Percentiles rank a stretch among this genome's conserved stretches.
These are phyloP conservation scores for Chymomyza costata DNA, from an alignment of 1,140 invertebrate genomes.

Conservation along the genomic window DNA sequence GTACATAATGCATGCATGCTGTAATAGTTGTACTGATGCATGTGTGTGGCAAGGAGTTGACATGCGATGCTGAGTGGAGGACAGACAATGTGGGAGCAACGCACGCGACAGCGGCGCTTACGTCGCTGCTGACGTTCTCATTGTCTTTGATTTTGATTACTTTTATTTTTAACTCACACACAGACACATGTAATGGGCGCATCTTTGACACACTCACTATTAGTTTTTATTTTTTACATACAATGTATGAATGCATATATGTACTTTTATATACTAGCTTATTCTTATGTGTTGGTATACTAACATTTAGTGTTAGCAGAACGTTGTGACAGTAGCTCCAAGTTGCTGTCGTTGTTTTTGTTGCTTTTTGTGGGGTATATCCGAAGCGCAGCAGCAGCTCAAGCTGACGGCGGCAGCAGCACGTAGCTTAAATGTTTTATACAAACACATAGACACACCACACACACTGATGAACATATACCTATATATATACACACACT, in stretches of 20 bases:
- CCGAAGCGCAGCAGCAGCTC: slow-evolving; percentile 35
- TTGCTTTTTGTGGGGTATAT: slow-evolving; percentile 24
- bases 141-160: slow-evolving; percentile 51
- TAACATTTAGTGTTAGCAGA: slow-evolving; percentile 54
- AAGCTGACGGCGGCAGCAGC: slow-evolving; percentile 16
- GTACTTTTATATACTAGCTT: slow-evolving; percentile 21
- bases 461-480: too few species aligned
- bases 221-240: too few species aligned
- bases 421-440: slow-evolving; percentile 37
- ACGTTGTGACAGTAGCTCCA: slow-evolving; percentile 44
- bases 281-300: slow-evolving; percentile 48
- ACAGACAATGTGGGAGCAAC: slow-evolving; percentile 39
- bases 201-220: neutral
- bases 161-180: slow-evolving; percentile 53
- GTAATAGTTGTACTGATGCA: slow-evolving; percentile 45
- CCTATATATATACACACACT: slow-evolving; percentile 5
- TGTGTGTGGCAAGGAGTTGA: too few species aligned
- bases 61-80: slow-evolving; percentile 49
- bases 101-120: slow-evolving; percentile 38
- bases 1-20: too few species aligned
- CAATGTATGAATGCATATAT: slow-evolving; percentile 9
- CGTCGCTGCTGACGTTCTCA: slow-evolving; percentile 35
- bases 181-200: neutral
- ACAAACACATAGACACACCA: slow-evolving; percentile 15
- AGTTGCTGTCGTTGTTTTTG: slow-evolving; percentile 6